These are phyloP conservation scores for Mugil cephalus DNA, from an alignment of 2,113 vertebrate genomes.

Conservation along the genomic window DNA sequence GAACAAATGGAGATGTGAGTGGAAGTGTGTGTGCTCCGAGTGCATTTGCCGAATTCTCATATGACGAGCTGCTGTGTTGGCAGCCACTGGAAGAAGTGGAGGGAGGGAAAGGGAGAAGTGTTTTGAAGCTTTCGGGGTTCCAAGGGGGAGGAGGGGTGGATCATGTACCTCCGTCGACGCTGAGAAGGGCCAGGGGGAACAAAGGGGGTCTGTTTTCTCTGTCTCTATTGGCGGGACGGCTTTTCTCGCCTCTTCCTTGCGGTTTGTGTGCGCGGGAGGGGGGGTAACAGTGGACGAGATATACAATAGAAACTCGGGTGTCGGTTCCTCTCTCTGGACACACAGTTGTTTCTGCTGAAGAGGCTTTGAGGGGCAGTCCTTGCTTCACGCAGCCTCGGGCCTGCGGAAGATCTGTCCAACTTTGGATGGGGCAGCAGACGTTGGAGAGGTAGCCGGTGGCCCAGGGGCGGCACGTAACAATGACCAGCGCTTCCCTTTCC, in stretches of 20 bases:
- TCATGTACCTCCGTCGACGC: conserved; percentile 90
- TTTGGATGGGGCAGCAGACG: conserved; percentile 68
- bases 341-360: conserved; percentile 72
- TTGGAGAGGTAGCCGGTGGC: conserved; percentile 61
- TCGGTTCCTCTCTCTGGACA: conserved; percentile 86
- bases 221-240: conserved; percentile 92
- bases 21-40: conserved; percentile 12
- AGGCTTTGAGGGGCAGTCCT: conserved; percentile 49
- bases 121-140: conserved; percentile 51
- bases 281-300: conserved; percentile 75
- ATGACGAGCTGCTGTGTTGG: conserved; percentile 55
- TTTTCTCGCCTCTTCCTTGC: conserved; percentile 93
- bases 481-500: conserved; percentile 52
- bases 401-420: conserved; percentile 57
- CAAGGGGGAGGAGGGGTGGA: conserved; percentile 80
- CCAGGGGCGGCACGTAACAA: conserved; percentile 60
- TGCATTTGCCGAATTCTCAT: conserved; percentile 71
- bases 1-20: conserved; percentile 28
- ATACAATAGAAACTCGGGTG: conserved; percentile 87
- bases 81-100: conserved; percentile 19
- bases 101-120: conserved; percentile 31
- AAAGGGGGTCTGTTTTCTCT: conserved; percentile 94
- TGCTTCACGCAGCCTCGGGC: conserved; percentile 18
- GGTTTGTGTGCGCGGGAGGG: conserved; percentile 58
- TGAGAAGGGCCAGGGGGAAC: conserved; percentile 88